Evolutionary conservation across 2,113 vertebrate species (phyloP).

Genomic region (Pimephales promelas): DNA sequence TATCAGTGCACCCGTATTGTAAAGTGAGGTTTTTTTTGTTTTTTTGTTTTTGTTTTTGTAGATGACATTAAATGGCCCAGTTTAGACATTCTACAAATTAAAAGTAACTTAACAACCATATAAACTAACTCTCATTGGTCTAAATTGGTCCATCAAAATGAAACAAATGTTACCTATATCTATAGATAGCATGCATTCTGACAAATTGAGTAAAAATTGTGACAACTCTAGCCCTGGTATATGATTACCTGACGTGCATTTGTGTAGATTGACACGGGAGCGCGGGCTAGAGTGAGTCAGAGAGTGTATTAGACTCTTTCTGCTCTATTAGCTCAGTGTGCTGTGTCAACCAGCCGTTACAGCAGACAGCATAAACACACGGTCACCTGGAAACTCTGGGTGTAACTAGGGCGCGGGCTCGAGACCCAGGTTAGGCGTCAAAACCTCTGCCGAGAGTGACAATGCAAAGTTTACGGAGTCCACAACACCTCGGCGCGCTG

Average conservation of each 20-base stretch:
- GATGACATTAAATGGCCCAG: too few species aligned
- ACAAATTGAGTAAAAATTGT: too few species aligned
- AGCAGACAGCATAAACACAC: slow-evolving; percentile 53
- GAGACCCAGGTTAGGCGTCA: slow-evolving; percentile 23
- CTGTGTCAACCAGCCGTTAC: slow-evolving; percentile 56
- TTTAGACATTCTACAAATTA: too few species aligned
- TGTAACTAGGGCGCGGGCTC: slow-evolving; percentile 4
- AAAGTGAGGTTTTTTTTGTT: too few species aligned
- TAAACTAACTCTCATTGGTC: too few species aligned
- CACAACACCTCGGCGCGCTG: not conserved
- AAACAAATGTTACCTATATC: too few species aligned
- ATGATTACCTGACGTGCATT: not conserved
- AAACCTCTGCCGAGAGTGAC: slow-evolving; percentile 49
- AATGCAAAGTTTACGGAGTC: slow-evolving; percentile 54
- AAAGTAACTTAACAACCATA: too few species aligned
- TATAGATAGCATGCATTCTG: too few species aligned
- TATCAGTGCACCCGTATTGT: too few species aligned
- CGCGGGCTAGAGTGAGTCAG: slow-evolving; percentile 43
- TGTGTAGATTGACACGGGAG: not conserved
- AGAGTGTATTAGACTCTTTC: slow-evolving; percentile 1
- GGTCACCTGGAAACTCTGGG: slow-evolving; percentile 57
- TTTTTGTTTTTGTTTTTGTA: too few species aligned
- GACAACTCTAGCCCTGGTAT: too few species aligned
- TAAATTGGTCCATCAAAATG: too few species aligned
- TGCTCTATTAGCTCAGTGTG: slow-evolving; percentile 57